Evolutionary conservation across 2,888 invertebrate genomes (phyloP), one percentile per base, ranked within the genome.

Genomic region (Alloscopus bannaensis): DNA sequence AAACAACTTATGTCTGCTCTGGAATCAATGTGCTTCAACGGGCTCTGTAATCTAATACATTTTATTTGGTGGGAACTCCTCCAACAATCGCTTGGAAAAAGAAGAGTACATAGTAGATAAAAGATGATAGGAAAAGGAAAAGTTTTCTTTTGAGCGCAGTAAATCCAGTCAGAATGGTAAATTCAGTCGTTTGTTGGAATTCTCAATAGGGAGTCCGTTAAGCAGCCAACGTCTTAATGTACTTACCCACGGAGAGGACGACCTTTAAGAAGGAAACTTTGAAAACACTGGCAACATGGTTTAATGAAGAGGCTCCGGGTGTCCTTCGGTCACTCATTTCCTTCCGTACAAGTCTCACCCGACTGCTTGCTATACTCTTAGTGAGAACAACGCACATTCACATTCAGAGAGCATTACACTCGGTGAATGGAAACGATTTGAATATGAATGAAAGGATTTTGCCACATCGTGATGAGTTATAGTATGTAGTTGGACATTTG

Each of bases 171-270:
- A 8, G 8, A 13, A 36, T 6, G n/a, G n/a, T n/a, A n/a, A n/a
- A n/a, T n/a, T n/a, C n/a, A n/a, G n/a, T n/a, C 47, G 47, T 47
- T 26, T 13, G 55, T 55, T 20, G 55, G 28, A 55, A 55, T 26
- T 55, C 55, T 55, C 55, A 26, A 16, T 20, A n/a, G 55, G 55
- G 55, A 55, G 55, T 55, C 55, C 55, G 8, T n/a, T 47, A 11
- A 47, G 18, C 8, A n/a, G 47, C 47, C 47, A 47, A n/a, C 47
- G 18, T 47, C 47, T 47, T 47, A 11, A 47, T 47, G 47, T n/a
- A 47, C 47, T n/a, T 11, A 11, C 4, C 13, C 36, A 36, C 36
- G n/a, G n/a, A n/a, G n/a, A n/a, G n/a, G 8, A 18, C 18, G 47
- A n/a, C 47, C 47, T 47, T 47, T 47, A 47, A n/a, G 8, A 47